Evolutionary conservation across 2,888 invertebrate genomes (phyloP).

Genomic region (Limnephilus lunatus): DNA sequence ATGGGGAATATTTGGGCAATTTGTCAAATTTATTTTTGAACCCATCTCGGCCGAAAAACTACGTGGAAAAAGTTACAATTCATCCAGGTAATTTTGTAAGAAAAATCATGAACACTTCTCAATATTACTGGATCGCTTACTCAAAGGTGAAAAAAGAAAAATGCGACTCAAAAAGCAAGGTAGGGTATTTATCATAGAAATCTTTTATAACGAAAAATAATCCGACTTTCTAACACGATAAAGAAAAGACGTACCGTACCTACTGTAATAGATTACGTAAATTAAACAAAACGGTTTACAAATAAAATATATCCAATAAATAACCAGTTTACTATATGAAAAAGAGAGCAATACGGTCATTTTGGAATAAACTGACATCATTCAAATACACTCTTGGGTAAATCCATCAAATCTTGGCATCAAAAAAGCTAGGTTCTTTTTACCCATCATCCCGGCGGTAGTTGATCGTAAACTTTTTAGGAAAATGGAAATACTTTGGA

Average conservation of each 20-base stretch:
- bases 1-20: not conserved
- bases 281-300: not conserved
- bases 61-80: not conserved
- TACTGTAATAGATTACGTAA: not conserved
- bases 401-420: no score
- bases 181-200: not conserved
- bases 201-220: not conserved
- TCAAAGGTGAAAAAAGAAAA: not conserved
- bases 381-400: no score
- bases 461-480: no score
- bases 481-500: no score
- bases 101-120: conserved; percentile 19
- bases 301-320: not conserved
- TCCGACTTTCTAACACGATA: not conserved
- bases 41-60: not conserved
- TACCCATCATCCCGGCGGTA: no score
- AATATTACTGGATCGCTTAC: conserved; percentile 1
- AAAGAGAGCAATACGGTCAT: no score
- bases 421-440: no score
- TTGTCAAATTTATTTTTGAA: conserved; percentile 34
- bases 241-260: not conserved
- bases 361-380: no score
- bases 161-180: not conserved
- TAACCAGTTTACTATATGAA: no score
- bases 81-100: not conserved